Base-by-base conservation (phyloP, 2,888 invertebrate genomes). In the Pterostichus madidus region DNA sequence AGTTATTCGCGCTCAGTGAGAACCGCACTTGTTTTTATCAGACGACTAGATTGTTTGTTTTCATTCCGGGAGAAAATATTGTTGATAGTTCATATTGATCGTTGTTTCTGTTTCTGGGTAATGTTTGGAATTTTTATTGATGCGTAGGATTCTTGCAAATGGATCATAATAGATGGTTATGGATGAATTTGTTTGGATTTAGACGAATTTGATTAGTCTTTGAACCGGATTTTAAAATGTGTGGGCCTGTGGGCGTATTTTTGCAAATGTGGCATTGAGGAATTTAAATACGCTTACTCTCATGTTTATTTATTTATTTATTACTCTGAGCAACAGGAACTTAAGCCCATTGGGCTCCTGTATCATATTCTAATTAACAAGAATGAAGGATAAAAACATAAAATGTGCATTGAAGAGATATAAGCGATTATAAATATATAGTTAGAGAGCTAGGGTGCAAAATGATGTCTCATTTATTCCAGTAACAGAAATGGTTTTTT, bases 21-120 rank as follows among this genome's bases (percentile, higher is more conserved):
- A 77, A 32, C 31, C 39, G 56, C 31, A 56, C 76, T 53, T 77
- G 56, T 77, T 56, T 77, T 53, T 77, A 53, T 39, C 76, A 31
- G 75, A 52, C 49, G 32, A 31, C 49, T n/a, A 32, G 52, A 39
- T 64, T 77, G 76, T 77, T 77, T 77, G 53, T 77, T 77, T 77
- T 31, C 76, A 13, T 77, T 77, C 32, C 76, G 35, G 56, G 53
- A 10, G 76, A 77, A 77, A 77, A 56, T 76, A 53, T 56, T n/a
- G 52, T 53, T 53, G 56, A 53, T 71, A 46, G 71, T 71, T 71
- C 11, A 71, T 71, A 71, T 71, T 71, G 46, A 46, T 71, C 10
- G 71, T 17, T 17, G 46, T 71, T 71, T 35, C 32, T 71, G 44
- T 15, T 15, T 46, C 15, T 39, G 39, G 46, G 17, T 46, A 46